phyloP scores from a whole-genome alignment of 2,797 vertebrate species.

The Chelon auratus region DNA sequence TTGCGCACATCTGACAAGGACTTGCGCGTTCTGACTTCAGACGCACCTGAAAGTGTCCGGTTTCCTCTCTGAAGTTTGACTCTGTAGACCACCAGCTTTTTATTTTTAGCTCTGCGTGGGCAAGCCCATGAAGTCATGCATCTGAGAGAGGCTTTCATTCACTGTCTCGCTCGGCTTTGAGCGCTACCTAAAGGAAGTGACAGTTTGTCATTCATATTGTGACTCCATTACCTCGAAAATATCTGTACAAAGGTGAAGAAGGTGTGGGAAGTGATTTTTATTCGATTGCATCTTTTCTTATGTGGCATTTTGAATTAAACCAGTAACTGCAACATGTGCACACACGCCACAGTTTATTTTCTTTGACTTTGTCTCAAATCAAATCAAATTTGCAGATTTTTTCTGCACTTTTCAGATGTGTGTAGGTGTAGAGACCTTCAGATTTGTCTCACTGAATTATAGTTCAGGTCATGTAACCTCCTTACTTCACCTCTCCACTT shows the following conservation, averaged over 20 bases:
- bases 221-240: too few species aligned
- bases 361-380: too few species aligned
- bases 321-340: too few species aligned
- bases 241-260: too few species aligned
- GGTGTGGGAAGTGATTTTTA: too few species aligned
- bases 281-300: too few species aligned
- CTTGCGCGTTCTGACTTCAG: neutral
- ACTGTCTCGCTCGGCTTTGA: neutral
- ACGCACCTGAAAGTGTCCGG: constrained; percentile 32
- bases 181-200: constrained; percentile 19
- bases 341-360: too few species aligned
- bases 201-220: constrained; percentile 11
- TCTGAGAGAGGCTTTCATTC: constrained; percentile 44
- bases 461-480: constrained; percentile 29
- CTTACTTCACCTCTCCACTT: constrained; percentile 62
- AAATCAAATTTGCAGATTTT: too few species aligned
- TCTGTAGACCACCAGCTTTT: constrained; percentile 42
- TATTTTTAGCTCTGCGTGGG: constrained; percentile 62
- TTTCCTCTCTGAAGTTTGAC: constrained; percentile 33
- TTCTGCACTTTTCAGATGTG: neutral
- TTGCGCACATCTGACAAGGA: neutral
- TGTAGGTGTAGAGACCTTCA: constrained; percentile 8
- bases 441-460: constrained; percentile 23
- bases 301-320: too few species aligned
- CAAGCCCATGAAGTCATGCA: constrained; percentile 7